Evolutionary conservation across 2,888 invertebrate species (phyloP).

Genomic region (Falcaria lacertinaria): DNA sequence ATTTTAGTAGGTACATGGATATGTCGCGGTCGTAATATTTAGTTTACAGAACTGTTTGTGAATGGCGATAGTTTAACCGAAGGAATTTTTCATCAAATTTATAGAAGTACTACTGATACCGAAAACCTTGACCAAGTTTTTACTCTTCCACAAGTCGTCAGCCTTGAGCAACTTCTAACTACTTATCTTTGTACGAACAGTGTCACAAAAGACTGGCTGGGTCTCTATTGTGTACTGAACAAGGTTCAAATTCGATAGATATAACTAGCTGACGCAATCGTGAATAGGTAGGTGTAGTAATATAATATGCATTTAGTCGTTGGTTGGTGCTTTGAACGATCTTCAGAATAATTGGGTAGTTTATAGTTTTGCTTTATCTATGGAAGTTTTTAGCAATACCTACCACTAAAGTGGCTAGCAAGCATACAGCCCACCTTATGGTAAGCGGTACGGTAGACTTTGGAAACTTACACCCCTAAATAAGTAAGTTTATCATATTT

Average conservation of each 20-base stretch:
- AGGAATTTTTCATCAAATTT: not conserved
- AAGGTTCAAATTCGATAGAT: not conserved
- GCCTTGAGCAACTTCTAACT: slow-evolving; percentile 51
- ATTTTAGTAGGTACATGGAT: no score
- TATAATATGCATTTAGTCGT: not conserved
- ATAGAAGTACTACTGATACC: not conserved
- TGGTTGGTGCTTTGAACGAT: not conserved
- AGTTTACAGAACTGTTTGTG: no score
- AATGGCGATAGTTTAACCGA: not conserved
- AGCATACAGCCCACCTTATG: no score
- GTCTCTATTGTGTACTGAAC: not conserved
- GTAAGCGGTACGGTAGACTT: no score
- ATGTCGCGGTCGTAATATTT: no score
- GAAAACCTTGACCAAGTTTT: slow-evolving; percentile 56
- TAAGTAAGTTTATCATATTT: no score
- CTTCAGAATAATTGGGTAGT: no score
- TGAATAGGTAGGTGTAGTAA: not conserved
- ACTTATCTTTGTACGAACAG: slow-evolving; percentile 28
- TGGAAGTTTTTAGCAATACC: no score
- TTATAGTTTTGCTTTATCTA: no score
- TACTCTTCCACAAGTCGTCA: slow-evolving; percentile 42
- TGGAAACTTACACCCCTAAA: no score
- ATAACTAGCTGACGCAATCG: not conserved
- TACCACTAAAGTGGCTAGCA: no score
- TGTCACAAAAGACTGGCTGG: not conserved